Base-by-base conservation (phyloP, 2,113 vertebrate species). In the Cairina moschata region DNA sequence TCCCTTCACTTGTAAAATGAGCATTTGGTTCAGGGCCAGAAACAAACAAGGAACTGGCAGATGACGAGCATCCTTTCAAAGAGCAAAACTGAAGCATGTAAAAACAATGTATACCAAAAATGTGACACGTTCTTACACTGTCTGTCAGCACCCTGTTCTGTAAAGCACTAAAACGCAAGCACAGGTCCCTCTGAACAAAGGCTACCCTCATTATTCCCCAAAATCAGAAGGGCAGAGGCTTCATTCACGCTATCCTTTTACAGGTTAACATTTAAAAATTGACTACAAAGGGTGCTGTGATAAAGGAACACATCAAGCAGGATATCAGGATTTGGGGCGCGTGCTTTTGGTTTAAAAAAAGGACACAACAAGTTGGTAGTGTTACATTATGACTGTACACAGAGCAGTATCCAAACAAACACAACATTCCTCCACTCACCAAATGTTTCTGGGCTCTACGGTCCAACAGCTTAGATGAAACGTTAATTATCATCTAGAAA, bases 11-110 rank as follows among this genome's bases (percentile, higher is more conserved):
- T 56, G 52, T 29, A 77, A 94, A 95, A 86, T 32, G 9, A 88
- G 56, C 65, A 40, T 34, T 92, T 90, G 76, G 67, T 74, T 84
- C 73, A 36, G 28, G 34, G 86, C 92, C 92, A 97, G 65, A 55
- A 83, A 67, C 52, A 74, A 86, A 71, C 34, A 79, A 84, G 15
- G 69, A 89, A 75, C 62, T 65, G 87, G 86, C 87, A 93, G 84
- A 93, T 80, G 73, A 91, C 32, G 68, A 86, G 17, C 76, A 74
- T 44, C 18, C 36, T 89, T 76, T 94, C n/a, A 60, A 75, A 60
- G 11, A 65, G 13, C 13, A 90, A 69, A 95, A 60, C 29, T 7
- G 23, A 80, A 91, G 66, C 31, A 40, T 25, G 31, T 17, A 83
- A 74, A 80, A 54, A 10, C 82, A 91, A 83, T 32, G 17, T 4